Percentiles rank a stretch among this genome's conserved stretches.
Evolutionary conservation across 2,797 vertebrate species (phyloP).

Genomic region (Sebastes diploproa): DNA sequence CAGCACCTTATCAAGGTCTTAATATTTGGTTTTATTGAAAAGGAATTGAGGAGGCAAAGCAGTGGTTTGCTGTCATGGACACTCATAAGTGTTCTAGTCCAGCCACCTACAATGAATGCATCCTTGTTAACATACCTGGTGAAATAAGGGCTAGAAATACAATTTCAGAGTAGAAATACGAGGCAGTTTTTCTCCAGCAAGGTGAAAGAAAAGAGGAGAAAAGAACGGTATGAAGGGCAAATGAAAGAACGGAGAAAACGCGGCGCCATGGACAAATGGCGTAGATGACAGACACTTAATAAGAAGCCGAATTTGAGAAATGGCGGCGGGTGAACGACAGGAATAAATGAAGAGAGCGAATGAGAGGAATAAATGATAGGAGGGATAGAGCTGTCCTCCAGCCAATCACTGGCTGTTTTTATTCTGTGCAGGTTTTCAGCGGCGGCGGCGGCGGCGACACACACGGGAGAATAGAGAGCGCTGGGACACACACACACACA

Average conservation of each 20-base stretch:
- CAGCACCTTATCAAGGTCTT: background rate
- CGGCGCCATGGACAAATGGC: conserved; percentile 50
- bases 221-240: conserved; percentile 45
- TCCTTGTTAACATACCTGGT: background rate
- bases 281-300: conserved; percentile 70
- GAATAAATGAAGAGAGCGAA: conserved; percentile 59
- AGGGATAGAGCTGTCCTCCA: conserved; percentile 31
- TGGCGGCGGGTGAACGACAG: conserved; percentile 29
- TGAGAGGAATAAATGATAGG: conserved; percentile 54
- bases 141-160: conserved; percentile 5
- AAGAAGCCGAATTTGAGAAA: conserved; percentile 66
- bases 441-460: conserved; percentile 36
- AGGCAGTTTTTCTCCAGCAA: conserved; percentile 12
- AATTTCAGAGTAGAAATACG: background rate
- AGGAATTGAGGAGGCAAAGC: background rate
- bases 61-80: background rate
- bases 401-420: conserved; percentile 64
- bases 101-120: background rate
- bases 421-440: conserved; percentile 49
- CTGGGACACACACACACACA: background rate
- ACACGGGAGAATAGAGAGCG: background rate
- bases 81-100: background rate
- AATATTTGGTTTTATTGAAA: background rate
- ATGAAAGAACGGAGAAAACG: conserved; percentile 35
- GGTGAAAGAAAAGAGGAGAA: conserved; percentile 20